Evolutionary conservation across 2,888 invertebrate species (phyloP).

Genomic region (Pachliopta kotzebuea): DNA sequence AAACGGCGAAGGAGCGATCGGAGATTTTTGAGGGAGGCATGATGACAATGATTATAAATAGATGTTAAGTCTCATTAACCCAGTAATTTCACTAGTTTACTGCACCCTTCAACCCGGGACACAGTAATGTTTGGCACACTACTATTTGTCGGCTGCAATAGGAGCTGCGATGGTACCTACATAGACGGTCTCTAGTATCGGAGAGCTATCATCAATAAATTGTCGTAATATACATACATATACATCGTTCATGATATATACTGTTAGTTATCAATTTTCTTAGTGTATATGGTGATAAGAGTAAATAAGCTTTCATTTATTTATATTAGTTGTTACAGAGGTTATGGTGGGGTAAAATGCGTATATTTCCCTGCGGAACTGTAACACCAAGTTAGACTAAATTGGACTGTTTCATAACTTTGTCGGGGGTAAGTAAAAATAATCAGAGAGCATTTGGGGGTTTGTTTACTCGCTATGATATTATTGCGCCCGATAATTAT

Average conservation of each 20-base stretch:
- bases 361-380: slow-evolving; percentile 15
- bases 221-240: no score
- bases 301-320: slow-evolving; percentile 5
- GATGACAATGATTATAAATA: no score
- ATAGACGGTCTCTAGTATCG: no score
- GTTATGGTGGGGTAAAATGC: neutral
- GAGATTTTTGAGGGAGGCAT: no score
- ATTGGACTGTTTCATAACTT: slow-evolving; percentile 15
- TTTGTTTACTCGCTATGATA: neutral
- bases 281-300: neutral
- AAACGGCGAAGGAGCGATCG: no score
- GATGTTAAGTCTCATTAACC: no score
- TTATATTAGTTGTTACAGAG: slow-evolving; percentile 3
- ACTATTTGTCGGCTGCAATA: no score
- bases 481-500: neutral
- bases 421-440: slow-evolving; percentile 11
- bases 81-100: no score
- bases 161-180: no score
- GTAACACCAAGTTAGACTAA: slow-evolving; percentile 16
- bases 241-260: neutral
- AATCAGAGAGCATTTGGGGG: slow-evolving; percentile 2
- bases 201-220: no score
- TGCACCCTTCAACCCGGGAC: no score
- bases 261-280: neutral
- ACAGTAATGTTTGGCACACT: no score